Base-by-base conservation (phyloP, 2,888 invertebrate genomes). In the Rotaria sp. region DNA sequence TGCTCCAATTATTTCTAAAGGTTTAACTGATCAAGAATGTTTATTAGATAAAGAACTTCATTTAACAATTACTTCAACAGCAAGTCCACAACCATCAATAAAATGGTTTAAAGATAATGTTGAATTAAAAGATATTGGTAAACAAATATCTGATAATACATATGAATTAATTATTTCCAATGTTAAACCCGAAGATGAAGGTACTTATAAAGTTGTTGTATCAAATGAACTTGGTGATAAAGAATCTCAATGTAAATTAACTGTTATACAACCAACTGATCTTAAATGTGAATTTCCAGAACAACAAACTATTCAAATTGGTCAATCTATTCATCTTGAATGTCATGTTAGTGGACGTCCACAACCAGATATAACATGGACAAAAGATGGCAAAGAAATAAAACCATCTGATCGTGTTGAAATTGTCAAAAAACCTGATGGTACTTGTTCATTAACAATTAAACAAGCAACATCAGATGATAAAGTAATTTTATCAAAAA, bases 1-100 rank as follows among this genome's bases (percentile, higher is more conserved):
- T 48, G 30, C 84, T 21, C 86, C 86, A 24, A 45, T 55, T 35
- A 85, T 86, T 85, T 50, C 45, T 5, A 59, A 85, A 59, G 45
- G 85, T 41, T 59, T 85, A 21, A 52, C 67, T 21, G 86, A 85
- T 30, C 80, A 86, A 84, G 91, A 91, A 85, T 89, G 90, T n/a
- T 88, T 90, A 21, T 91, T 91, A 88, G 90, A 90, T 41, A 88
- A 89, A 45, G 55, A 55, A 35, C 3, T 86, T 30, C 75, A 75
- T 80, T 50, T 87, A 24, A 45, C 74, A 13, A 52, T 85, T 21
- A 38, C 52, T 24, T n/a, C 84, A 55, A 48, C 67, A 38, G 74
- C 84, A 24, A 87, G 84, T 45, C 87, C 87, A 18, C n/a, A 50
- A 21, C 87, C 87, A 35, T 59, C 87, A 75, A 26, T 86, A 38